Evolutionary conservation across 2,113 vertebrate species (phyloP).

Genomic region (Onychostruthus taczanowskii): DNA sequence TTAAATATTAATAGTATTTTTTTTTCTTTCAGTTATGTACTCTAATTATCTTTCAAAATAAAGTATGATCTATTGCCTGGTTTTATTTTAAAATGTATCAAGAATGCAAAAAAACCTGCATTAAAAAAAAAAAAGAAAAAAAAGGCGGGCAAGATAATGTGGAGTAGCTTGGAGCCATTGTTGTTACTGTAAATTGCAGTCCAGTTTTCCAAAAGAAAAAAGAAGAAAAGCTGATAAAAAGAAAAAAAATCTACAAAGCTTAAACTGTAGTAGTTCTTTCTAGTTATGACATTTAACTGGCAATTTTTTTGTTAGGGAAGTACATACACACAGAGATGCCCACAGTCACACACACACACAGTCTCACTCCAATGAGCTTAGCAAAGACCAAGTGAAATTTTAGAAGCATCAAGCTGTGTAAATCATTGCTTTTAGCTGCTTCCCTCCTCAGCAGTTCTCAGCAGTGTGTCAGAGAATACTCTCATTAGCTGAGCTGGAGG

Average conservation of each 20-base stretch:
- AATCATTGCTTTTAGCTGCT: slow-evolving; percentile 1
- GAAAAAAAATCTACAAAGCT: neutral
- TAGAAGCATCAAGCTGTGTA: neutral
- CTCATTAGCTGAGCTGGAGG: neutral
- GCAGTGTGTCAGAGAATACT: neutral
- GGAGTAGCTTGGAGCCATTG: neutral
- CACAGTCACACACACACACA: neutral
- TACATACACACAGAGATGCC: neutral
- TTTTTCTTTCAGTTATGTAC: neutral
- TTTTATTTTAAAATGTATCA: neutral
- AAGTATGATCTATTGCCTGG: neutral
- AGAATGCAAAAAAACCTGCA: neutral
- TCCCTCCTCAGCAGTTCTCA: neutral
- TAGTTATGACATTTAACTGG: neutral
- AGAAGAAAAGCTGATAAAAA: neutral
- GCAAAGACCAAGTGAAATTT: neutral
- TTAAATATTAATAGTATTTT: neutral
- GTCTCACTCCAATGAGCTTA: neutral
- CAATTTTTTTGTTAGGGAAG: neutral
- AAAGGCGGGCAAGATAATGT: neutral
- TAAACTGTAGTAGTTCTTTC: neutral
- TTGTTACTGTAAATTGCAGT: neutral
- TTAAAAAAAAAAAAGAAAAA: neutral
- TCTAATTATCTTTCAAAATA: neutral
- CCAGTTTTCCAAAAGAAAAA: neutral